A percentile compares a stretch with the other conserved stretches of the same genome.
These are phyloP conservation scores for Gambusia yucatana DNA, from an alignment of 2,797 vertebrate species.

Conservation along the genomic window DNA sequence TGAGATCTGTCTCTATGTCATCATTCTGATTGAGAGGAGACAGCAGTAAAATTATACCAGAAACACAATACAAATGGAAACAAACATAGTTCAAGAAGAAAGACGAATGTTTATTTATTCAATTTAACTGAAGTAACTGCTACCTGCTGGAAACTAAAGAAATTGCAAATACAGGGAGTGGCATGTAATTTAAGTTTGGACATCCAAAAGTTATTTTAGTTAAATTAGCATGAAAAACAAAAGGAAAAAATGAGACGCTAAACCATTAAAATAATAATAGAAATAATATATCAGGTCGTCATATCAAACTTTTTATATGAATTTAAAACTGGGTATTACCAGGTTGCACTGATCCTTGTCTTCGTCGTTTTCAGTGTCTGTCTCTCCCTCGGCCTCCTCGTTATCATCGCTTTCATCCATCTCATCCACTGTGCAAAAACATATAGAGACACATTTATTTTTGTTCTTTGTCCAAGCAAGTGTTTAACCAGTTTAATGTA, in stretches of 20 bases:
- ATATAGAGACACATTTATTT: constrained; percentile 1
- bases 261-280: constrained; percentile 11
- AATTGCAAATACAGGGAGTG: background rate
- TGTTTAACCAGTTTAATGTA: background rate
- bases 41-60: constrained; percentile 16
- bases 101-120: background rate
- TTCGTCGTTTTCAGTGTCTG: constrained; percentile 90
- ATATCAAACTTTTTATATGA: constrained; percentile 18
- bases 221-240: background rate
- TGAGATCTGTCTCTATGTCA: constrained; percentile 97
- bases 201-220: background rate
- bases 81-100: constrained; percentile 11
- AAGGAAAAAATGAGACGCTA: constrained; percentile 7
- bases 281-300: background rate
- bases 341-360: constrained; percentile 84
- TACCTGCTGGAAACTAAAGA: constrained; percentile 41
- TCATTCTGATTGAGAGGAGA: constrained; percentile 85
- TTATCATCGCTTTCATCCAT: constrained; percentile 98
- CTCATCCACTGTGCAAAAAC: constrained; percentile 88
- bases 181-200: too few relatives aligned
- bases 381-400: constrained; percentile 89
- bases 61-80: background rate
- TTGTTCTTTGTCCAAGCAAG: background rate
- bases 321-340: constrained; percentile 69
- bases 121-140: constrained; percentile 29